phyloP scores from a whole-genome alignment of 2,797 vertebrate species.

The Myripristis jacobus region DNA sequence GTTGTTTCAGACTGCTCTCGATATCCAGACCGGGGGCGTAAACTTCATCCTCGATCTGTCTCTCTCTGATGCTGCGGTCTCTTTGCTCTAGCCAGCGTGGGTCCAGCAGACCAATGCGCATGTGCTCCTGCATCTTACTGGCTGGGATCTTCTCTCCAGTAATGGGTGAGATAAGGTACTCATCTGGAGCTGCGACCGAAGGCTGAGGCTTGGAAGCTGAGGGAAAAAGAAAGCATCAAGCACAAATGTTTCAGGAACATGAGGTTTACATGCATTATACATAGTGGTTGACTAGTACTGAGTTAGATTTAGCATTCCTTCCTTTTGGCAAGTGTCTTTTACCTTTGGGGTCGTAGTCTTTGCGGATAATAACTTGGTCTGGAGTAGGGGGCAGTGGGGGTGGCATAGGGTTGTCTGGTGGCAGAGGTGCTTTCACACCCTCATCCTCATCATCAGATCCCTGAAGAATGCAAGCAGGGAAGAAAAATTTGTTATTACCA shows the following conservation, averaged over 20 bases:
- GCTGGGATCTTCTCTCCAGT: constrained; percentile 98
- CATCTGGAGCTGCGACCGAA: constrained; percentile 84
- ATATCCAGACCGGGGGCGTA: constrained; percentile 99
- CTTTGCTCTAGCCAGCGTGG: constrained; percentile 98
- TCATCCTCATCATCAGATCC: constrained; percentile 99
- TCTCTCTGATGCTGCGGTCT: constrained; percentile 94
- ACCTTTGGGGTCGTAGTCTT: constrained; percentile 99
- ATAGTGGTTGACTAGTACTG: neutral
- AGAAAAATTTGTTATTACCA: constrained; percentile 2
- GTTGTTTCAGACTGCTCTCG: constrained; percentile 98
- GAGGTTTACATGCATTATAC: constrained; percentile 14
- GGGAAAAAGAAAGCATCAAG: constrained; percentile 14
- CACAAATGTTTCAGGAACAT: neutral
- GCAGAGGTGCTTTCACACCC: constrained; percentile 91
- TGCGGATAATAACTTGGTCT: constrained; percentile 98
- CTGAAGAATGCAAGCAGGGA: constrained; percentile 71
- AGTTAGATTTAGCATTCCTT: neutral
- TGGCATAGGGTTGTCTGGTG: constrained; percentile 96
- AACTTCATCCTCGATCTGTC: constrained; percentile 97
- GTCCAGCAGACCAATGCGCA: constrained; percentile 97
- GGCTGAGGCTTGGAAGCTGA: constrained; percentile 90
- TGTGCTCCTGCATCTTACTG: constrained; percentile 99
- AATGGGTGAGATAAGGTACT: constrained; percentile 98
- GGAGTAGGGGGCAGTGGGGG: constrained; percentile 97
- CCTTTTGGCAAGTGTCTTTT: constrained; percentile 16